A percentile compares a stretch with the other conserved stretches of the same genome.
Evolutionary conservation across 2,888 invertebrate genomes (phyloP).

Genomic region (Cataglyphis livida): DNA sequence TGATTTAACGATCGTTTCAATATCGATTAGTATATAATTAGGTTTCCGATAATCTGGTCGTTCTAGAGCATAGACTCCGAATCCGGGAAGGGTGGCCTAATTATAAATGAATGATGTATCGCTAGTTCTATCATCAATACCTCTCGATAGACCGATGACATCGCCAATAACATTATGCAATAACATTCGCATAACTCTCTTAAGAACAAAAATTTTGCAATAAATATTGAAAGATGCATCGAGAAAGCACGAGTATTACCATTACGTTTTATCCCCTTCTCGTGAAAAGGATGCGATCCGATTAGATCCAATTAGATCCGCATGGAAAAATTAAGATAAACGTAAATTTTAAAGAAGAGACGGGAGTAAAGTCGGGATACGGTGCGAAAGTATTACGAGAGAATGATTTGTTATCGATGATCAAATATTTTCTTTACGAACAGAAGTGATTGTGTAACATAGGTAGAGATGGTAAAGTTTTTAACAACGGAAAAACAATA

Average conservation of each 20-base stretch:
- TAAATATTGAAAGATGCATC: not conserved
- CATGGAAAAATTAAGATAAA: not conserved
- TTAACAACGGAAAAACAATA: constrained; percentile 57
- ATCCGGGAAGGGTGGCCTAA: not conserved
- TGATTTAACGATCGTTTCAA: not conserved
- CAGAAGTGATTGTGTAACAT: constrained; percentile 29
- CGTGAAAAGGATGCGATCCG: not conserved
- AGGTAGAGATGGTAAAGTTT: constrained; percentile 17
- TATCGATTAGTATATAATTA: constrained; percentile 33
- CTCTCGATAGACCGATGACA: not conserved
- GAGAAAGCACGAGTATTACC: not conserved
- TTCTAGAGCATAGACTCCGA: not conserved
- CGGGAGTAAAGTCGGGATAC: constrained; percentile 13
- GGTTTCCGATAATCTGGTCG: not conserved
- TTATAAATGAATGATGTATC: not conserved
- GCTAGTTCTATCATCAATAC: not conserved
- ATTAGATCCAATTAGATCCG: not conserved
- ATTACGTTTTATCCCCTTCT: not conserved
- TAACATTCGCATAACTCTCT: not conserved
- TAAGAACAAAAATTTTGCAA: not conserved
- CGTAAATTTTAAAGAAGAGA: not conserved
- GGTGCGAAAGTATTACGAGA: constrained; percentile 29
- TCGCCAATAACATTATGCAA: not conserved
- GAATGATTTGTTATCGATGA: constrained; percentile 23
- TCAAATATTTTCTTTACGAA: constrained; percentile 33